These are phyloP conservation scores for Cynaeus angustus DNA, from an alignment of 2,888 invertebrate genomes.

Conservation along the genomic window DNA sequence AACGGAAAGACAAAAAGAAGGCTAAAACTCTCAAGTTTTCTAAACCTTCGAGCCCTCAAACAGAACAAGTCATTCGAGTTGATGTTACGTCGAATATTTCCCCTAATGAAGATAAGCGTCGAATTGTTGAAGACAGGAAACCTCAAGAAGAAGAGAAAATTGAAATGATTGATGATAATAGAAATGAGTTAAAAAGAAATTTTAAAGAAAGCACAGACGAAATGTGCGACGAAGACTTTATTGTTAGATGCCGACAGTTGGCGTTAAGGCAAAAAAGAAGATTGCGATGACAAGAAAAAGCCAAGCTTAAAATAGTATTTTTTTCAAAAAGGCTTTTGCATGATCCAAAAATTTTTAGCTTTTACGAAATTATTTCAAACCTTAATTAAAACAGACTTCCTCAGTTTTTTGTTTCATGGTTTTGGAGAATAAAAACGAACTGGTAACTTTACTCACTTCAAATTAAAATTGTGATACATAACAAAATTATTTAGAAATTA, in stretches of 20 bases:
- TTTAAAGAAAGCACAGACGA: conserved; percentile 41
- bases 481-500: too few relatives aligned
- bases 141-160: conserved; percentile 16
- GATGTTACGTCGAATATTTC: conserved; percentile 68
- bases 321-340: too few relatives aligned
- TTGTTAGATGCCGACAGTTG: conserved; percentile 61
- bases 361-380: too few relatives aligned
- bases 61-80: conserved; percentile 69
- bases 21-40: conserved; percentile 65
- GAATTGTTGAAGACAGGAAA: background rate
- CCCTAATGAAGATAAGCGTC: conserved; percentile 53
- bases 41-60: conserved; percentile 68
- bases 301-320: too few relatives aligned
- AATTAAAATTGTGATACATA: too few relatives aligned
- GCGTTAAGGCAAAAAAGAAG: conserved; percentile 54
- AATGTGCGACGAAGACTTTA: conserved; percentile 58
- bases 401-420: too few relatives aligned
- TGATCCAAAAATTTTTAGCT: too few relatives aligned
- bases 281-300: background rate
- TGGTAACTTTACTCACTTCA: too few relatives aligned
- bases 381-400: too few relatives aligned
- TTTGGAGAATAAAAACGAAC: too few relatives aligned
- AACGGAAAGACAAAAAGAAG: conserved; percentile 24
- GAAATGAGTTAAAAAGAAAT: conserved; percentile 50
- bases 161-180: conserved; percentile 48